Evolutionary conservation across 2,113 vertebrate genomes (phyloP).

Genomic region (Amazona guildingii): DNA sequence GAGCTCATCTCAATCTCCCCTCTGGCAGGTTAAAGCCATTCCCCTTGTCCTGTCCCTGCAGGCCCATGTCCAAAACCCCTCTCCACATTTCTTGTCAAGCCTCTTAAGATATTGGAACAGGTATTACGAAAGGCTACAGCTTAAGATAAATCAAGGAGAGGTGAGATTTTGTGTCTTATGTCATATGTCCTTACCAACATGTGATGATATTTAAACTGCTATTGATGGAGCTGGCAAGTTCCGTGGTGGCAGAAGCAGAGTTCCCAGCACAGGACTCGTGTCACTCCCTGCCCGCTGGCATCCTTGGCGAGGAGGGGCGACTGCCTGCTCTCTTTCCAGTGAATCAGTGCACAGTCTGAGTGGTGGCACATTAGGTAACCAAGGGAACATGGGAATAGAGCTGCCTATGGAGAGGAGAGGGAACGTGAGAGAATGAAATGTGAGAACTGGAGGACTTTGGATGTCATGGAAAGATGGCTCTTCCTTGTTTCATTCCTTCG

Average conservation of each 20-base stretch:
- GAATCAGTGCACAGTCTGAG: neutral
- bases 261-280: neutral
- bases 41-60: no score
- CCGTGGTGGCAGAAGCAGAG: neutral
- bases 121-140: neutral
- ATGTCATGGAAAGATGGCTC: neutral
- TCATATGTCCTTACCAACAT: neutral
- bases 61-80: no score
- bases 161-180: neutral
- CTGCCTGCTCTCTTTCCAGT: neutral
- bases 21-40: no score
- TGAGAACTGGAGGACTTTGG: neutral
- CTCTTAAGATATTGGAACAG: neutral
- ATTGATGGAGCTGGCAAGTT: neutral
- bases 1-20: no score
- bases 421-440: neutral
- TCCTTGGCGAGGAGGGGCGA: fast-evolving
- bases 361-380: neutral
- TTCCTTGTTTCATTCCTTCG: neutral
- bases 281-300: neutral
- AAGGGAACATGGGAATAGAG: neutral
- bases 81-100: neutral
- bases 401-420: neutral
- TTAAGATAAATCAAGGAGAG: neutral
- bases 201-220: neutral